Percentiles rank a stretch among this genome's conserved stretches.
These are phyloP conservation scores for Araneus ventricosus DNA, from an alignment of 1,140 invertebrate genomes.

Conservation along the genomic window DNA sequence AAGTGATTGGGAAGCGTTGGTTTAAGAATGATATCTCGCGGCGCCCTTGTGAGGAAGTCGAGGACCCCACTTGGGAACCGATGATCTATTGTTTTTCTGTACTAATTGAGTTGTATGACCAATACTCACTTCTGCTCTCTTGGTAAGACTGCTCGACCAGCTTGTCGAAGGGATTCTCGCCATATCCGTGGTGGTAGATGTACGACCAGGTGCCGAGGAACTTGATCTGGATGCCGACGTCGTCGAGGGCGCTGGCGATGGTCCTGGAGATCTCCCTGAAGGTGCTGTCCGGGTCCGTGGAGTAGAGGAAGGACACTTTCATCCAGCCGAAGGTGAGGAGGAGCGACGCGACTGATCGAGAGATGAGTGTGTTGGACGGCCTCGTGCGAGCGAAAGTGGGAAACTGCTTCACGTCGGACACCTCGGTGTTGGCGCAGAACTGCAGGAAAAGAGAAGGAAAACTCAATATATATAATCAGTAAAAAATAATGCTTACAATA, in stretches of 20 bases:
- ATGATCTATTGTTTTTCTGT: too few relatives aligned
- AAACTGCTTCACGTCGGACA: slow-evolving; percentile 91
- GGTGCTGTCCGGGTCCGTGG: slow-evolving; percentile 85
- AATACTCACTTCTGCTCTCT: slow-evolving; percentile 88
- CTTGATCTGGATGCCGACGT: slow-evolving; percentile 85
- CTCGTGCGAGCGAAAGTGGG: slow-evolving; percentile 95
- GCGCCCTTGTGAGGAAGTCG: too few relatives aligned
- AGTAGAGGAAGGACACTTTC: slow-evolving; percentile 85
- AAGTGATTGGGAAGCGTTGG: too few relatives aligned
- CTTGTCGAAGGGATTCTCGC: slow-evolving; percentile 87
- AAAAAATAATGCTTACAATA: too few relatives aligned
- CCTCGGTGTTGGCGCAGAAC: slow-evolving; percentile 92
- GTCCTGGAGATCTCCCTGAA: slow-evolving; percentile 87
- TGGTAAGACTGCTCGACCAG: slow-evolving; percentile 88
- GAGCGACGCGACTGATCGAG: slow-evolving; percentile 91
- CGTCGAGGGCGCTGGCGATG: slow-evolving; percentile 85
- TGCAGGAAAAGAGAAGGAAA: slow-evolving; percentile 79
- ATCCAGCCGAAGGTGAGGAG: slow-evolving; percentile 86
- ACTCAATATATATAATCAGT: too few relatives aligned
- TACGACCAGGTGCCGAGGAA: slow-evolving; percentile 86
- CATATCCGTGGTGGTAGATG: slow-evolving; percentile 87
- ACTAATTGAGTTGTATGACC: background rate
- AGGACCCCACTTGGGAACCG: too few relatives aligned
- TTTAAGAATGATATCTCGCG: too few relatives aligned
- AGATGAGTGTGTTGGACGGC: slow-evolving; percentile 95